Evolutionary conservation across 2,888 invertebrate genomes (phyloP).

Genomic region (Coremacera marginata): DNA sequence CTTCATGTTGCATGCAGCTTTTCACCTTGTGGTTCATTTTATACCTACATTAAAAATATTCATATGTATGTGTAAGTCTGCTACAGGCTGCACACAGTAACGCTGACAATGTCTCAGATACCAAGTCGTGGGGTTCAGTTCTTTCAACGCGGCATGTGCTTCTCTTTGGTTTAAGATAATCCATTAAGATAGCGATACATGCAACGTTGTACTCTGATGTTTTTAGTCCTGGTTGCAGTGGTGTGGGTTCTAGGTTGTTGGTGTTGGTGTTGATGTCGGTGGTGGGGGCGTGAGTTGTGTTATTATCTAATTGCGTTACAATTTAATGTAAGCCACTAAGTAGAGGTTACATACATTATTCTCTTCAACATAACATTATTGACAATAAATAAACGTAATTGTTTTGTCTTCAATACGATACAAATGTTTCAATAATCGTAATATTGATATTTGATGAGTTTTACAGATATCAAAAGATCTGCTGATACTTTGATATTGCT

Average conservation of each 20-base stretch:
- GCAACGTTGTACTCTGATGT: background rate
- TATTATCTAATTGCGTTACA: background rate
- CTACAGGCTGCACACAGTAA: background rate
- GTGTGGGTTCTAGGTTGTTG: background rate
- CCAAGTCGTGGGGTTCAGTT: constrained; percentile 9
- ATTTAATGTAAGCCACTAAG: background rate
- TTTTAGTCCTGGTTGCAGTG: background rate
- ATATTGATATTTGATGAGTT: too few species aligned
- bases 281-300: background rate
- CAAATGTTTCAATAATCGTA: too few species aligned
- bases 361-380: background rate
- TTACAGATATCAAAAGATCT: too few species aligned
- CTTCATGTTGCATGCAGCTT: background rate
- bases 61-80: background rate
- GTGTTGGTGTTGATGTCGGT: background rate
- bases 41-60: background rate
- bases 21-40: constrained; percentile 1
- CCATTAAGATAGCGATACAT: constrained; percentile 9
- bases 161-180: background rate
- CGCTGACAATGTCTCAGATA: background rate
- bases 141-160: background rate
- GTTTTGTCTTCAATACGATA: too few species aligned
- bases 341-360: background rate
- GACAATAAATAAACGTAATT: constrained; percentile 3
- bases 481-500: too few species aligned